These are phyloP conservation scores for Isaurus tuberculatus DNA, from an alignment of 92 coral and sea anemone species.

Conservation along the genomic window DNA sequence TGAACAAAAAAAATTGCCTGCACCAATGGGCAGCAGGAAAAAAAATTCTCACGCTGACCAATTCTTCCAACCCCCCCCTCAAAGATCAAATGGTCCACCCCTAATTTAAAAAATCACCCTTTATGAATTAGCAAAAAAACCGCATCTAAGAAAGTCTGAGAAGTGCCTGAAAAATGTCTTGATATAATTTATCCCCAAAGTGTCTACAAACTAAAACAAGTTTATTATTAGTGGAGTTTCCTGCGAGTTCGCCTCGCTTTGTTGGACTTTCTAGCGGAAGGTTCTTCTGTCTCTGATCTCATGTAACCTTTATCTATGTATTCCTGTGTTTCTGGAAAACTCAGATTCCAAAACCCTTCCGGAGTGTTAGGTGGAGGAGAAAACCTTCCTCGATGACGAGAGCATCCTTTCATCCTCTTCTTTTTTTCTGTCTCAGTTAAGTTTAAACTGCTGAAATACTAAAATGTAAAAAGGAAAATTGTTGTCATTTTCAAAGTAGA, in stretches of 20 bases:
- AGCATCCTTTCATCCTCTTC: constrained; percentile 81
- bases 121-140: no score
- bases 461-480: neutral
- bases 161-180: neutral
- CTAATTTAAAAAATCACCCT: no score
- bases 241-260: constrained; percentile 45
- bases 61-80: no score
- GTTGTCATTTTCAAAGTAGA: neutral
- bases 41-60: no score
- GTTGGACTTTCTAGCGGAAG: constrained; percentile 60
- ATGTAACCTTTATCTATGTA: constrained; percentile 87
- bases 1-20: no score
- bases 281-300: constrained; percentile 67
- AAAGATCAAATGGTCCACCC: no score
- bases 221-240: constrained; percentile 22
- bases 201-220: neutral
- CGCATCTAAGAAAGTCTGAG: neutral
- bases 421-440: constrained; percentile 83
- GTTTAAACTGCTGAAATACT: constrained; percentile 85
- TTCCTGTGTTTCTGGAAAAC: constrained; percentile 89
- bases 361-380: constrained; percentile 98
- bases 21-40: no score
- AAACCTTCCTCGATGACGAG: constrained; percentile 94
- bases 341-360: constrained; percentile 93
- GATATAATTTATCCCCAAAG: neutral